These are phyloP conservation scores for Agonopterix heracliana DNA, from an alignment of 2,888 invertebrate genomes.

Conservation along the genomic window DNA sequence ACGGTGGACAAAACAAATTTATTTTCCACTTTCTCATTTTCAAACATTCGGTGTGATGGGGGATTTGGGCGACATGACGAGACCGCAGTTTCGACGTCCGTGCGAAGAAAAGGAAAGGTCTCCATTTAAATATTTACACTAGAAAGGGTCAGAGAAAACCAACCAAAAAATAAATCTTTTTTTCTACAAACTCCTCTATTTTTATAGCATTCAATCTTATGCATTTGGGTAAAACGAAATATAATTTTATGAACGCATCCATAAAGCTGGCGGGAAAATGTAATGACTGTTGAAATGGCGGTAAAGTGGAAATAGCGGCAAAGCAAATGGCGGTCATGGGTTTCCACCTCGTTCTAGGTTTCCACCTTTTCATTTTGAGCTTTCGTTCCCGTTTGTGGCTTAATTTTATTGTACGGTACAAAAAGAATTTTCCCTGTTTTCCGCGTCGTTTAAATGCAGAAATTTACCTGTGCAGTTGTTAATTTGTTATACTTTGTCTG, in stretches of 20 bases:
- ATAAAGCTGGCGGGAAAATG: not conserved
- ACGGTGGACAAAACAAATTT: too few species aligned
- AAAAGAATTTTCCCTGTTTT: too few species aligned
- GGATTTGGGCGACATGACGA: not conserved
- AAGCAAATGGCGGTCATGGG: not conserved
- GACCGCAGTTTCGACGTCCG: not conserved
- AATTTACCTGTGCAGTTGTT: too few species aligned
- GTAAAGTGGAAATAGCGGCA: not conserved
- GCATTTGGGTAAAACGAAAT: not conserved
- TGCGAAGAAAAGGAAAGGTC: not conserved
- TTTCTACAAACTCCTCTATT: too few species aligned
- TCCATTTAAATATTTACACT: conserved; percentile 1
- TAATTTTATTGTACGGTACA: conserved; percentile 15
- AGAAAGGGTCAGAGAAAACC: not conserved
- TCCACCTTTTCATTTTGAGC: not conserved
- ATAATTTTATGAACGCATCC: conserved; percentile 1
- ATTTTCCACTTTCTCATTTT: too few species aligned
- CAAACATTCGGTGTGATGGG: too few species aligned
- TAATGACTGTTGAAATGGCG: not conserved
- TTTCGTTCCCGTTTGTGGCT: conserved; percentile 1
- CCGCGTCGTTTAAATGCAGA: too few species aligned
- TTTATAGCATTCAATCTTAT: not conserved
- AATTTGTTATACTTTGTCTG: too few species aligned
- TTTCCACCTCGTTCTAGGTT: not conserved
- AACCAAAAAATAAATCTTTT: too few species aligned